These are phyloP conservation scores for Megathymus violae DNA, from an alignment of 1,140 invertebrate genomes.

Conservation along the genomic window DNA sequence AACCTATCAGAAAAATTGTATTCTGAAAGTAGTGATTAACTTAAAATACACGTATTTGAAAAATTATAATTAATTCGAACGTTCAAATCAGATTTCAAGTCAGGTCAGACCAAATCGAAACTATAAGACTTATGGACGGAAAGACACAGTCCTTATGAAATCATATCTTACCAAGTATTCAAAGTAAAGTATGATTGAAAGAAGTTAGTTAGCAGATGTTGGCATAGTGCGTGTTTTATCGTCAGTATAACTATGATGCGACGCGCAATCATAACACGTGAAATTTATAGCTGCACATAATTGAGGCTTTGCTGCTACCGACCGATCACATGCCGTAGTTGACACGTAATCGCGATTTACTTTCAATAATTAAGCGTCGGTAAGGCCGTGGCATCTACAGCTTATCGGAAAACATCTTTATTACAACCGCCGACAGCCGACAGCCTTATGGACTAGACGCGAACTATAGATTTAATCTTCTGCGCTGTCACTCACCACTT, in stretches of 20 bases:
- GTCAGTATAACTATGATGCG: constrained; percentile 15
- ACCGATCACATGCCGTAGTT: constrained; percentile 49
- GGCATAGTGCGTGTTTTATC: constrained; percentile 32
- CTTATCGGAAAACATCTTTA: constrained; percentile 53
- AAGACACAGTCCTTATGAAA: too few species aligned
- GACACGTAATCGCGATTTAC: constrained; percentile 50
- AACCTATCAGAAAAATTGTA: too few species aligned
- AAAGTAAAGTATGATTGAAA: too few species aligned
- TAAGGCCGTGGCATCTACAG: constrained; percentile 28
- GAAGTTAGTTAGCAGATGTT: constrained; percentile 54
- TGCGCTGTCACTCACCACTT: constrained; percentile 29
- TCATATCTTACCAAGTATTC: too few species aligned
- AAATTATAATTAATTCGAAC: too few species aligned
- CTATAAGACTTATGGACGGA: too few species aligned
- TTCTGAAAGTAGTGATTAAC: too few species aligned
- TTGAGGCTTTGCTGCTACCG: constrained; percentile 46
- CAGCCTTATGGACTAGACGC: constrained; percentile 27
- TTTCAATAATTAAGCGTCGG: constrained; percentile 54
- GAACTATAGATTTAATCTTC: constrained; percentile 31
- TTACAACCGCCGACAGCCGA: constrained; percentile 33
- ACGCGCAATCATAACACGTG: constrained; percentile 53
- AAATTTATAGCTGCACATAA: constrained; percentile 51
- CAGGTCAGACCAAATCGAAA: too few species aligned
- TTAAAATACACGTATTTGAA: too few species aligned
- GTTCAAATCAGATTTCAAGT: too few species aligned